Percentiles rank a stretch among this genome's conserved stretches.
Evolutionary conservation across 2,797 vertebrate genomes (phyloP).

Genomic region (Hydrophis major): DNA sequence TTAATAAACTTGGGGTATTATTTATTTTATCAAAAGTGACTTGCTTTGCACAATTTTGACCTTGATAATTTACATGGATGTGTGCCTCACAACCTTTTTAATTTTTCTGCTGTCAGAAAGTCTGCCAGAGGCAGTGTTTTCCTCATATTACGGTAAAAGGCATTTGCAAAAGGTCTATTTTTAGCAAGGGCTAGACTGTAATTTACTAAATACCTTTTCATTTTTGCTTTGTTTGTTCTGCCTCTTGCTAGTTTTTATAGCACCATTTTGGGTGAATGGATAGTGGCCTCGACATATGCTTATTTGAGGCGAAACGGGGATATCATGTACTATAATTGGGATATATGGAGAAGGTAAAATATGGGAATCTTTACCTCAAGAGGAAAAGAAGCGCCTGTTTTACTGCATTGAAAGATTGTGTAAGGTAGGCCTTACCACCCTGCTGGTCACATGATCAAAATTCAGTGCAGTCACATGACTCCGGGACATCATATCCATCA

Average conservation of each 20-base stretch:
- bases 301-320: not conserved
- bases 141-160: constrained; percentile 1
- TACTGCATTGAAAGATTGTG: not conserved
- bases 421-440: not conserved
- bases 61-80: constrained; percentile 2
- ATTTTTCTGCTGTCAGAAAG: constrained; percentile 12
- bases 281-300: not conserved
- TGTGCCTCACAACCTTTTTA: constrained; percentile 4
- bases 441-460: not conserved
- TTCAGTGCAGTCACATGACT: not conserved
- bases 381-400: not conserved
- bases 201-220: not conserved
- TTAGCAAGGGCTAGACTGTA: not conserved
- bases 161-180: not conserved
- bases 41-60: not conserved
- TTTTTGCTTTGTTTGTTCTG: not conserved
- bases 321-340: not conserved
- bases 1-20: not conserved
- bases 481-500: not conserved
- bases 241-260: not conserved
- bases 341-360: not conserved
- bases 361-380: not conserved
- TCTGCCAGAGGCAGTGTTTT: constrained; percentile 11
- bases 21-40: not conserved
- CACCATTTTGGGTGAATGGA: not conserved